A percentile compares a stretch with the other conserved stretches of the same genome.
Evolutionary conservation across 2,113 vertebrate species (phyloP).

Genomic region (Antechinus flavipes): DNA sequence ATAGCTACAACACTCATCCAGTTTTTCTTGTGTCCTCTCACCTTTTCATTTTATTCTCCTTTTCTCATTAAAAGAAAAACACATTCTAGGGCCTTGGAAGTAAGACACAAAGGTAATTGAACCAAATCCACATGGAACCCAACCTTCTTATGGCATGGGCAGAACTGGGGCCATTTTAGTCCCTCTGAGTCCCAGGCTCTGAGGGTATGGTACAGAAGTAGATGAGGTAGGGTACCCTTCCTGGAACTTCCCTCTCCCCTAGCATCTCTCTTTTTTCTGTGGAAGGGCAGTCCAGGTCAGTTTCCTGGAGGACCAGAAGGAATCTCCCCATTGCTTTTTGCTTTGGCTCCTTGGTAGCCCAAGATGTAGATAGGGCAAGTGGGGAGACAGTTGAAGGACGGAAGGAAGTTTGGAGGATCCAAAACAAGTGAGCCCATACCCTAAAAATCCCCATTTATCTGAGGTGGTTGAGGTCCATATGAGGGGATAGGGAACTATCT

Average conservation of each 20-base stretch:
- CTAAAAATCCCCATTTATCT: not conserved
- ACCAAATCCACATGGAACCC: not conserved
- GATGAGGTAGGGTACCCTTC: constrained; percentile 4
- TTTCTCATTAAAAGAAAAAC: not conserved
- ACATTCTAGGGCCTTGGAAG: not conserved
- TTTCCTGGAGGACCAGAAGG: not conserved
- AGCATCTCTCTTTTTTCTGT: not conserved
- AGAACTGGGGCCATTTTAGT: not conserved
- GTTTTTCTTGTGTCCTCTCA: not conserved
- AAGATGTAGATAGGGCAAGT: not conserved
- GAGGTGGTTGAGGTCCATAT: not conserved
- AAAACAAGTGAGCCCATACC: not conserved
- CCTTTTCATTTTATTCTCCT: not conserved
- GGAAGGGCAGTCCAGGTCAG: not conserved
- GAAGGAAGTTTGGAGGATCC: not conserved
- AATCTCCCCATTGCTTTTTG: not conserved
- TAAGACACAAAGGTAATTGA: not conserved
- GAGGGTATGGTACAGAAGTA: not conserved
- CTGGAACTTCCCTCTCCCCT: not conserved
- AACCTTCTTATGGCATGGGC: not conserved
- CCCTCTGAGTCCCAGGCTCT: not conserved
- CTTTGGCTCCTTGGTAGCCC: not conserved
- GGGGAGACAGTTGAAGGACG: not conserved
- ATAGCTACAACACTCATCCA: not conserved
- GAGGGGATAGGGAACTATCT: not conserved